These are phyloP conservation scores for Hylyphantes graminicola DNA, from an alignment of 1,140 invertebrate species.

Conservation along the genomic window DNA sequence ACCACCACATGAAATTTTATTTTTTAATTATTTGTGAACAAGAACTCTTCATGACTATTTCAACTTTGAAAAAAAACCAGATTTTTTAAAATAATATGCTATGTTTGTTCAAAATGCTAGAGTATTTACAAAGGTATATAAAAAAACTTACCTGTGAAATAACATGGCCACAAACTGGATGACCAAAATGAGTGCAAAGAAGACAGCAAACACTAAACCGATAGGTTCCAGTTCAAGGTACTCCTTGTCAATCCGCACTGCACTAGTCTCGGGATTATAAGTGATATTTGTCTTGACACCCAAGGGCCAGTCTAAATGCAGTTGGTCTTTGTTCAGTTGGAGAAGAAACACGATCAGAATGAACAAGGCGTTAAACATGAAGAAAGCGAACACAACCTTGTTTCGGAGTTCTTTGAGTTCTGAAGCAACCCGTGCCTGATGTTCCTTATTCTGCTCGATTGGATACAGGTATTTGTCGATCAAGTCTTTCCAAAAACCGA, in stretches of 20 bases:
- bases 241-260: constrained; percentile 64
- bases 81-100: too few relatives aligned
- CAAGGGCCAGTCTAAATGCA: constrained; percentile 65
- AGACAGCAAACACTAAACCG: constrained; percentile 69
- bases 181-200: constrained; percentile 70
- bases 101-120: too few relatives aligned
- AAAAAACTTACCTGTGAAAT: constrained; percentile 65
- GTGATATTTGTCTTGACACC: constrained; percentile 63
- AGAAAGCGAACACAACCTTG: constrained; percentile 65
- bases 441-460: constrained; percentile 64
- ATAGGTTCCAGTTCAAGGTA: constrained; percentile 66
- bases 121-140: too few relatives aligned
- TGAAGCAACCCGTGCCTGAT: constrained; percentile 63
- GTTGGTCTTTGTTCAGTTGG: constrained; percentile 65
- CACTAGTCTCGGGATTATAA: constrained; percentile 64
- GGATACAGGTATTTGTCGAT: constrained; percentile 70
- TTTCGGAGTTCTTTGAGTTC: constrained; percentile 65
- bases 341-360: constrained; percentile 64
- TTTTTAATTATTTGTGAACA: too few relatives aligned
- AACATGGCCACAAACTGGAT: constrained; percentile 71
- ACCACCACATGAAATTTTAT: too few relatives aligned
- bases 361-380: constrained; percentile 65
- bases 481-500: constrained; percentile 93
- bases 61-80: too few relatives aligned
- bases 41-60: too few relatives aligned